Base-by-base conservation (phyloP, 2,797 vertebrate genomes). In the Enteromius argenteus region DNA sequence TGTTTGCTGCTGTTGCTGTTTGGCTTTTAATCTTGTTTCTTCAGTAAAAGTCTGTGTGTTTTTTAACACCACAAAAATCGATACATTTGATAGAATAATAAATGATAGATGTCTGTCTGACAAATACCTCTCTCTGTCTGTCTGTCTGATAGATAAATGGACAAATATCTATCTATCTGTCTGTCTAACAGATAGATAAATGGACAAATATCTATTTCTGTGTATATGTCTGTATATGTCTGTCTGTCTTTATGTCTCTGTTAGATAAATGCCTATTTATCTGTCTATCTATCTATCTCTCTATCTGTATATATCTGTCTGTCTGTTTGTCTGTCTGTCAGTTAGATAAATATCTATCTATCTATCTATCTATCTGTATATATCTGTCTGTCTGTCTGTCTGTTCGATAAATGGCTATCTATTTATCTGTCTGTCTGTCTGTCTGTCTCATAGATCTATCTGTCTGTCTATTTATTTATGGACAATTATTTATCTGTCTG, bases 1-100 rank as follows among this genome's bases (percentile, higher is more conserved):
- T 68, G 51, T 72, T 71, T 78, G 66, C 53, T 60, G 66, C 53
- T 79, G 75, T 46, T 83, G n/a, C 4, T 69, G 21, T 69, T 80
- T 60, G 76, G 37, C 27, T 35, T 44, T 72, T 35, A 17, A 0
- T 56, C n/a, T 30, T 58, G 53, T 72, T 73, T 37, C 27, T 46
- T 64, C 15, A 32, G 56, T 32, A 19, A 64, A 35, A 67, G 19
- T 15, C 17, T 11, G 35, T 32, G 60, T 49, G 13, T 35, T 66
- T 79, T 66, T 79, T 51, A 64, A 64, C 19, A 8, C 23, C 27
- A 17, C 60, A 62, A 17, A 32, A 32, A 64, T 64, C 27, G 14
- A 62, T 62, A 62, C 27, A 30, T 32, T 62, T 62, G 2, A 30
- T 30, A 15, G 42, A 62, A 30, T 62, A 11, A 27, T 6, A 62